phyloP scores from a whole-genome alignment of 2,797 vertebrate genomes.

The Chlorospingus flavigularis region DNA sequence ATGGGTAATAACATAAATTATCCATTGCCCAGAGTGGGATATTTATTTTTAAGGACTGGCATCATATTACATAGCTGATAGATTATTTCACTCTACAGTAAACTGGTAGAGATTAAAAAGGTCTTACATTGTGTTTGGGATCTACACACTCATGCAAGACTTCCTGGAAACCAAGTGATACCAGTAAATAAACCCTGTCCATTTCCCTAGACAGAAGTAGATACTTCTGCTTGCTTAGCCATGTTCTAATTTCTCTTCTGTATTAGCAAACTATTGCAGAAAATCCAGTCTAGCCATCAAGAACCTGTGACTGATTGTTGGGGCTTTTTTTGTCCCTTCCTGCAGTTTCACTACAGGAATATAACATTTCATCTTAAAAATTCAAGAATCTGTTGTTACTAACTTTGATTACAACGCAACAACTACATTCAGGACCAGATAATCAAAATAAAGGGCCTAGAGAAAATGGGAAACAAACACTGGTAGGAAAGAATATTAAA shows the following conservation, averaged over 20 bases:
- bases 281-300: neutral
- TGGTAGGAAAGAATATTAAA: constrained; percentile 25
- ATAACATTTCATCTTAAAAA: neutral
- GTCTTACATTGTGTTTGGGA: neutral
- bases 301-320: neutral
- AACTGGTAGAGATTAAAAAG: neutral
- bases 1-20: neutral
- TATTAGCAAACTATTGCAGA: neutral
- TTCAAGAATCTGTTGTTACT: neutral
- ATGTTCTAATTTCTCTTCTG: neutral
- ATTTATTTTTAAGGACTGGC: neutral
- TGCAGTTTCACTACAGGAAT: neutral
- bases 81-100: neutral
- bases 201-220: neutral
- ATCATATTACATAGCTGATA: neutral
- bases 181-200: neutral
- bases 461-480: constrained; percentile 44
- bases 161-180: neutral
- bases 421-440: neutral
- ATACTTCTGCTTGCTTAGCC: neutral
- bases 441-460: constrained; percentile 34
- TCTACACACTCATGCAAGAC: neutral
- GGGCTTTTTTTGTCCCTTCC: neutral
- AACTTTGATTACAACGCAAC: neutral
- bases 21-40: neutral